Conservation (phyloP, 2,888 invertebrate species). For the Lycophotia porphyrea region DNA sequence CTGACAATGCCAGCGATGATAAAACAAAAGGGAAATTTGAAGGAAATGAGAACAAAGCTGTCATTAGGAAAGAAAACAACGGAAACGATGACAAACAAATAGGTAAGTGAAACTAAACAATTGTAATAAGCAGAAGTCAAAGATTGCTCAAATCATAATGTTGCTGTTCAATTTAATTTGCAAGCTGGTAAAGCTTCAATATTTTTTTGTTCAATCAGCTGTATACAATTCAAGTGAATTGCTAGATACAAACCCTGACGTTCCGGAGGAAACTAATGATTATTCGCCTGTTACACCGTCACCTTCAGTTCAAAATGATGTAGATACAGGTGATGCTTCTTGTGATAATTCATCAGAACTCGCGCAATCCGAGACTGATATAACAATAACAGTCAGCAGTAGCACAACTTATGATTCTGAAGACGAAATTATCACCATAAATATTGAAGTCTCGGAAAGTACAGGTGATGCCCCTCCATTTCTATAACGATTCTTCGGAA, state of each 20-base stretch:
- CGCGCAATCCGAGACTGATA: constrained; percentile 31
- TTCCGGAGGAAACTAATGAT: constrained; percentile 39
- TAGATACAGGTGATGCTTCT: constrained; percentile 39
- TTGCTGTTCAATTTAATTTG: constrained; percentile 43
- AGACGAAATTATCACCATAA: constrained; percentile 49
- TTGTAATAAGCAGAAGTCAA: neutral
- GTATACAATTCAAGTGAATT: constrained; percentile 45
- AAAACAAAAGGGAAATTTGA: neutral
- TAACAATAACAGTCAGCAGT: constrained; percentile 45
- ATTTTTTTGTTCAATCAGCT: constrained; percentile 56
- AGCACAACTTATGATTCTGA: constrained; percentile 36
- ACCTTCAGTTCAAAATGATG: constrained; percentile 41
- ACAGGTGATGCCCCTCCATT: constrained; percentile 57
- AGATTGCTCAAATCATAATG: constrained; percentile 23
- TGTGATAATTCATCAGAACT: constrained; percentile 29
- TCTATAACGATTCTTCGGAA: constrained; percentile 46
- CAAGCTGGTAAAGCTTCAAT: constrained; percentile 55
- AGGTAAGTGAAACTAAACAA: constrained; percentile 39
- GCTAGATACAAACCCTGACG: constrained; percentile 40
- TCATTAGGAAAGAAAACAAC: neutral
- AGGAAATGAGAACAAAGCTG: neutral
- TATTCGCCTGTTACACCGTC: constrained; percentile 24
- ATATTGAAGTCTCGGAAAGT: constrained; percentile 50
- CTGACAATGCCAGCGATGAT: neutral
- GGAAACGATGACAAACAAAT: neutral